Evolutionary conservation across 2,888 invertebrate species (phyloP).

Genomic region (Cryptosula pallasiana): DNA sequence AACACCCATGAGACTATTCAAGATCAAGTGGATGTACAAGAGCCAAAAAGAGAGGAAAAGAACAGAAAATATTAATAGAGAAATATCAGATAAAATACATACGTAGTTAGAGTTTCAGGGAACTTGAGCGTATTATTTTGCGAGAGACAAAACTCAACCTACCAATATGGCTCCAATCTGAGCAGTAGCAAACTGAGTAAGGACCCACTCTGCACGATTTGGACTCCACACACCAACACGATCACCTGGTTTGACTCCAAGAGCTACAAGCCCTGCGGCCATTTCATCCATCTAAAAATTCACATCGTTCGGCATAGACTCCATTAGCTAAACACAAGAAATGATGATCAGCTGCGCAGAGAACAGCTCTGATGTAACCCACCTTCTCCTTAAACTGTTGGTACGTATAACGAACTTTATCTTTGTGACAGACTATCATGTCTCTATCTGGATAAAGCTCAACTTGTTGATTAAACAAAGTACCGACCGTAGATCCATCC

Average conservation of each 20-base stretch:
- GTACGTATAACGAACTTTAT: slow-evolving; percentile 38
- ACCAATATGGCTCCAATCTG: slow-evolving; percentile 70
- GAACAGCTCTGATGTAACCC: neutral
- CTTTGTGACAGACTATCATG: slow-evolving; percentile 39
- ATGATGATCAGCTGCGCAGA: neutral
- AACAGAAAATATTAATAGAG: too few species aligned
- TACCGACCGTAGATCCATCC: slow-evolving; percentile 45
- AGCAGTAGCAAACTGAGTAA: slow-evolving; percentile 66
- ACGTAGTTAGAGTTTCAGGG: too few species aligned
- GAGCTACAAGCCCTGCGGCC: slow-evolving; percentile 66
- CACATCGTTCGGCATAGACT: too few species aligned
- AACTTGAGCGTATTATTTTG: too few species aligned
- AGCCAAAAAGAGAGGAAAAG: too few species aligned
- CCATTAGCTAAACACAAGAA: too few species aligned
- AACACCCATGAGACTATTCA: too few species aligned
- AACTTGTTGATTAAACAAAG: slow-evolving; percentile 37
- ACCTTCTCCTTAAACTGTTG: slow-evolving; percentile 37
- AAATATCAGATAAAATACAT: too few species aligned
- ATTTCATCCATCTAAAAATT: slow-evolving; percentile 64
- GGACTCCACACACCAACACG: slow-evolving; percentile 75
- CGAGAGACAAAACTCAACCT: too few species aligned
- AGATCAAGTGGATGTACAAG: too few species aligned
- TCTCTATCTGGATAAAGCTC: slow-evolving; percentile 42
- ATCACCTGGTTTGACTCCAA: slow-evolving; percentile 69
- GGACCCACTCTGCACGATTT: slow-evolving; percentile 71